Evolutionary conservation across 2,888 invertebrate species (phyloP), one percentile per base, ranked within the genome.

Genomic region (Embidobia sp.): DNA sequence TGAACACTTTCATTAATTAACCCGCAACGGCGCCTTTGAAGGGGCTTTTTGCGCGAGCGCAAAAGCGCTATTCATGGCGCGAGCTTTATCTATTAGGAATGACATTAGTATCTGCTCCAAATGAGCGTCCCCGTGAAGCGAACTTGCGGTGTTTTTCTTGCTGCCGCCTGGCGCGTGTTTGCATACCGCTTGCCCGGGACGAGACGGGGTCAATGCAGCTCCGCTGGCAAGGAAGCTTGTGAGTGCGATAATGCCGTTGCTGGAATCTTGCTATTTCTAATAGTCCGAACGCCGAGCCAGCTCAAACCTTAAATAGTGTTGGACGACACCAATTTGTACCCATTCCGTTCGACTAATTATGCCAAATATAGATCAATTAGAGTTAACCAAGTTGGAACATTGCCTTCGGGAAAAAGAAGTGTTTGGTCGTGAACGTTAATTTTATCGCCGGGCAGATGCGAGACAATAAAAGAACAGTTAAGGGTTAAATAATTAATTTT

Each of bases 41-140:
- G 18, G 10, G 3, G 0, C 16, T 64, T 73, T 73, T 57, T 57
- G 15, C n/a, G 15, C 35, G 6, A 31, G 13, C 18, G 8, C 35
- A 10, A 55, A 55, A 73, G 26, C 22, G 22, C 26, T 40, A 49
- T 59, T 66, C 44, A 64, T 59, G 46, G 31, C 29, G 10, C 33
- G 37, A 42, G 33, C 19, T 48, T 73, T 59, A 49, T 73, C 49
- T 64, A 42, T 35, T 49, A 51, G 5, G 22, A 49, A 42, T 29
- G 31, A 40, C 49, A 73, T 73, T 73, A 57, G 57, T 64, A 57
- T 29, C 46, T 40, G 27, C 42, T 49, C 33, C 8, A 48, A 73
- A 33, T 48, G 35, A 44, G 49, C 27, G 7, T 35, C 33, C 51
- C 46, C 35, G 27, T 48, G 8, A 13, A 31, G 27, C 22, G 48